These are phyloP conservation scores for Cricetomys ansorgei DNA, from an alignment of 2,113 vertebrate genomes.

Conservation along the genomic window DNA sequence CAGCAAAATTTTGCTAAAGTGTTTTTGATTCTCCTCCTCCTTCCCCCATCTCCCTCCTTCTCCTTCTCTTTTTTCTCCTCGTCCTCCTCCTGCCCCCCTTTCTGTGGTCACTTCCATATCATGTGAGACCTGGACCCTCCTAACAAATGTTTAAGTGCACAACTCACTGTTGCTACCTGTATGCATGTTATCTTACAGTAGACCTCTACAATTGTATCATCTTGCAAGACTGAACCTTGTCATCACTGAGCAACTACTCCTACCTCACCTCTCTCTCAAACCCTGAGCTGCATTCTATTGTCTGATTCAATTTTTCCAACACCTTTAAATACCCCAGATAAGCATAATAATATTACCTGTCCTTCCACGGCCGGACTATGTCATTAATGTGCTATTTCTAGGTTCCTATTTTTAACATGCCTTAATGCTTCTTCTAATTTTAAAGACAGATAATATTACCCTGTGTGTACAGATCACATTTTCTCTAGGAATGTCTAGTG, in stretches of 20 bases:
- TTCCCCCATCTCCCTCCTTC: background rate
- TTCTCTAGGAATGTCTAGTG: background rate
- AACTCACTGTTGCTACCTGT: background rate
- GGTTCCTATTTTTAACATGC: background rate
- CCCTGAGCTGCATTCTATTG: background rate
- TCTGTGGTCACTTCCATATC: background rate
- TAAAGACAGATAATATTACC: background rate
- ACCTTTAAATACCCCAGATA: background rate
- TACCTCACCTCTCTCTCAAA: rapidly evolving
- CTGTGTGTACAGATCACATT: background rate
- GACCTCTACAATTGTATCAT: background rate
- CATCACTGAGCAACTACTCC: background rate
- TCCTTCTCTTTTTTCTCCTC: background rate
- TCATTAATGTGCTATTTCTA: background rate
- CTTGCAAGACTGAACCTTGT: background rate
- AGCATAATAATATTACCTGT: background rate
- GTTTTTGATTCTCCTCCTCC: background rate
- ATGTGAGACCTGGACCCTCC: background rate
- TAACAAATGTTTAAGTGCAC: background rate
- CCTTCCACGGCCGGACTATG: background rate
- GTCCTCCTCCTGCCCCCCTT: background rate
- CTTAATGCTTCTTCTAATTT: background rate
- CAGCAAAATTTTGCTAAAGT: background rate
- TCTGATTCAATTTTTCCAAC: background rate
- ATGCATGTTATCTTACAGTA: background rate